Percentiles rank a stretch among this genome's conserved stretches.
Conservation (phyloP, 2,113 vertebrate species). For the Phoxinus phoxinus region DNA sequence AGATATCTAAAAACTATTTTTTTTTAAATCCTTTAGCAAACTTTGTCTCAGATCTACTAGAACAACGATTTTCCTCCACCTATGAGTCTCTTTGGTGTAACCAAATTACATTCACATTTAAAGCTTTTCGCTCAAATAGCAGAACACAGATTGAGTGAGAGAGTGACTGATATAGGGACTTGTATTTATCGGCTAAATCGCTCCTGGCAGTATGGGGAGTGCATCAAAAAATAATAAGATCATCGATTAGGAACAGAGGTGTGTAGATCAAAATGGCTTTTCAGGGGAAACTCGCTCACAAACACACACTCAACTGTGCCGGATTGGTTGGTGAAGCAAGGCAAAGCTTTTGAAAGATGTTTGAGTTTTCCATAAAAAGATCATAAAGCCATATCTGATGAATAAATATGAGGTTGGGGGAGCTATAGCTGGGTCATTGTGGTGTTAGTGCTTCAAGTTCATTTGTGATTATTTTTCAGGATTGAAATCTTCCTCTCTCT, state of each 20-base stretch:
- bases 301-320: constrained; percentile 10
- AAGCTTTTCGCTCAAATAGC: constrained; percentile 25
- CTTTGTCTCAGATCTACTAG: not conserved
- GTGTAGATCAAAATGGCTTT: constrained; percentile 12
- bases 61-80: constrained; percentile 8
- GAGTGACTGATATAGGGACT: constrained; percentile 11
- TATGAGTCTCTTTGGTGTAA: not conserved
- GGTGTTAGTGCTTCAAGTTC: constrained; percentile 12
- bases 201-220: constrained; percentile 11
- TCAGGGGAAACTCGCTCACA: not conserved
- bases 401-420: constrained; percentile 45
- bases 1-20: not conserved
- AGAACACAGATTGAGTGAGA: constrained; percentile 21
- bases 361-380: constrained; percentile 36
- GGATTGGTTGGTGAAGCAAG: not conserved
- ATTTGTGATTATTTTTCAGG: constrained; percentile 26
- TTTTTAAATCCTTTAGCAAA: not conserved
- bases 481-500: not conserved
- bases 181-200: constrained; percentile 18
- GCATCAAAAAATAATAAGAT: constrained; percentile 37
- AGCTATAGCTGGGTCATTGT: constrained; percentile 26
- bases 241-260: constrained; percentile 39
- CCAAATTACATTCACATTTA: constrained; percentile 23
- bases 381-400: constrained; percentile 24
- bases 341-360: constrained; percentile 19